Evolutionary conservation across 1,140 invertebrate species (phyloP), one percentile per base, ranked within the genome.

Genomic region (Atta texana): DNA sequence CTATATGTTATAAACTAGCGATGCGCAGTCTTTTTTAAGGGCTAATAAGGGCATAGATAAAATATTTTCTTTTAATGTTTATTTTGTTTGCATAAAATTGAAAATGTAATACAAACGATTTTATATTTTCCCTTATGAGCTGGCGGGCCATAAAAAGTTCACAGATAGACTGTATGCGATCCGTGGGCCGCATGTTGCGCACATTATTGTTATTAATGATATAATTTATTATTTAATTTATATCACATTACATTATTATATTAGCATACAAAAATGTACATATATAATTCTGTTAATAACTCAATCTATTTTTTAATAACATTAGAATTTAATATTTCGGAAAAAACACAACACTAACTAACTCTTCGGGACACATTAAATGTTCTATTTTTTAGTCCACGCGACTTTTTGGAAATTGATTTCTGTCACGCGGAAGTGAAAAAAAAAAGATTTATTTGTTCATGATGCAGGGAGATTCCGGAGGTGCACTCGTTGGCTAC

Each of bases 381-480:
- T 21, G 8, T 39, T 76, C 3, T 21, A 39, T 14, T 6, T 61
- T 31, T 3, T 21, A 34, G 3, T 69, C 6, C 24, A 49, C 0
- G 4, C 3, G 39, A 51, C 2, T 84, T 84, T 76, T 75, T 16
- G 8, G 21, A 24, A 81, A 81, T 81, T 49, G 51, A 53, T 85
- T 85, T 31, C 12, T 53, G 34, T 14, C 5, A 21, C 28, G 51
- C 31, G 39, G 55, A 85, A 82, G 78, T 87, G 77, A 81, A 87
- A 78, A 87, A 31, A 31, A 31, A 78, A 72, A 77, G 6, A 16
- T 64, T 86, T 74, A 31, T 80, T 88, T 81, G 8, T 57, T 14
- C 44, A 31, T 75, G 34, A 39, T 90, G 8, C 92, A 97, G 96
- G 96, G 96, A n/a, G 97, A 97, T 90, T 96, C 96, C 3, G 97